A percentile compares a stretch with the other conserved stretches of the same genome.
Conservation (phyloP, 2,113 vertebrate species). For the Mola mola region DNA sequence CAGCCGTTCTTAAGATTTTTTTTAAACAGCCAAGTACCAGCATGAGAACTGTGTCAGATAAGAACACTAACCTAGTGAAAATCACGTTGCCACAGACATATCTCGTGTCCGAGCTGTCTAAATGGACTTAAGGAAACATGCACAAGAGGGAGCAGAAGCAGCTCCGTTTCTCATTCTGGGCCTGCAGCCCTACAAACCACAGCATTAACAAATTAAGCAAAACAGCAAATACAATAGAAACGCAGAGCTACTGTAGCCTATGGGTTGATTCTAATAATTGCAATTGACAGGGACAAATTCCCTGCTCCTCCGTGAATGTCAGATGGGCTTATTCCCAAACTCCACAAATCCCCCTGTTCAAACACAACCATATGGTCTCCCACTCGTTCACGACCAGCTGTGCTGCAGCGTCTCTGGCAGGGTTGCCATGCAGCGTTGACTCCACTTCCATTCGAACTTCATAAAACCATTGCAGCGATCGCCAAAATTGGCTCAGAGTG, state of each 20-base stretch:
- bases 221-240: conserved; percentile 39
- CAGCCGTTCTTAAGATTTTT: conserved; percentile 30
- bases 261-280: conserved; percentile 67
- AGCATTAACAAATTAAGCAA: conserved; percentile 57
- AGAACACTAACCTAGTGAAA: conserved; percentile 10
- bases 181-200: conserved; percentile 47
- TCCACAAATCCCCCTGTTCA: conserved; percentile 79
- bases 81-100: conserved; percentile 14
- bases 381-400: conserved; percentile 78
- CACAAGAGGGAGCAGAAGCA: conserved; percentile 16
- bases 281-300: conserved; percentile 78
- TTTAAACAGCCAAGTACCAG: conserved; percentile 21
- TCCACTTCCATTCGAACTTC: conserved; percentile 42
- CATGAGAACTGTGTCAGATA: conserved; percentile 25
- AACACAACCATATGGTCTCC: conserved; percentile 79
- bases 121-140: conserved; percentile 34
- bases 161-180: conserved; percentile 36
- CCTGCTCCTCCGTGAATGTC: conserved; percentile 69
- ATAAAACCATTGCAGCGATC: conserved; percentile 56
- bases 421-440: conserved; percentile 36
- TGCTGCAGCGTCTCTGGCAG: conserved; percentile 57
- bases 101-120: conserved; percentile 27
- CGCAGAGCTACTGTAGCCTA: conserved; percentile 37
- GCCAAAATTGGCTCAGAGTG: conserved; percentile 42
- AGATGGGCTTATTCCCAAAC: conserved; percentile 77